Percentiles rank a stretch among this genome's conserved stretches.
Evolutionary conservation across 2,888 invertebrate species (phyloP).

Genomic region (Ochropleura plecta): DNA sequence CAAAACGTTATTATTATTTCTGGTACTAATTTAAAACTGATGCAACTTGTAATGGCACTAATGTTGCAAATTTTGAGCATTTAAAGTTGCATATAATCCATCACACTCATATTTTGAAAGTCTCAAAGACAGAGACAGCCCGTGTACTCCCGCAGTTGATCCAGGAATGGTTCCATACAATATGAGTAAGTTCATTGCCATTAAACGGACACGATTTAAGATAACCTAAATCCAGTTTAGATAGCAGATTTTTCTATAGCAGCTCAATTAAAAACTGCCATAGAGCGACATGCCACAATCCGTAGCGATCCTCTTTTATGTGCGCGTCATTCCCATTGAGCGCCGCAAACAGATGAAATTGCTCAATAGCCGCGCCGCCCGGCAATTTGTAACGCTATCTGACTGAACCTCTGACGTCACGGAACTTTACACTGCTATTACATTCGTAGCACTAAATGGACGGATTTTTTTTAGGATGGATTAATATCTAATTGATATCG

Average conservation of each 20-base stretch:
- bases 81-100: too few relatives aligned
- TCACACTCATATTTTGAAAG: too few relatives aligned
- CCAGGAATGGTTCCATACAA: neutral
- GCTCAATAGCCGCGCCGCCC: conserved; percentile 46
- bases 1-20: too few relatives aligned
- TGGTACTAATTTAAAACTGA: too few relatives aligned
- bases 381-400: conserved; percentile 56
- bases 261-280: conserved; percentile 28
- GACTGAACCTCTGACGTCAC: conserved; percentile 27
- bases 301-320: conserved; percentile 28
- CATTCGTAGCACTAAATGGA: neutral
- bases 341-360: conserved; percentile 53
- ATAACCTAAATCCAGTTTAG: neutral
- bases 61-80: neutral
- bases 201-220: too few relatives aligned
- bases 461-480: conserved; percentile 13
- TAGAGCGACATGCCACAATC: neutral
- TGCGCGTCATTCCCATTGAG: conserved; percentile 23
- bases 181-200: neutral
- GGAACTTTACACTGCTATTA: neutral
- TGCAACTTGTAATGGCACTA: neutral
- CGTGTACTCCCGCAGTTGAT: neutral
- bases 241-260: neutral
- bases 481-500: neutral
- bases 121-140: too few relatives aligned